Evolutionary conservation across 2,888 invertebrate species (phyloP), one percentile per base, ranked within the genome.

Genomic region (Lampropteryx suffumata): DNA sequence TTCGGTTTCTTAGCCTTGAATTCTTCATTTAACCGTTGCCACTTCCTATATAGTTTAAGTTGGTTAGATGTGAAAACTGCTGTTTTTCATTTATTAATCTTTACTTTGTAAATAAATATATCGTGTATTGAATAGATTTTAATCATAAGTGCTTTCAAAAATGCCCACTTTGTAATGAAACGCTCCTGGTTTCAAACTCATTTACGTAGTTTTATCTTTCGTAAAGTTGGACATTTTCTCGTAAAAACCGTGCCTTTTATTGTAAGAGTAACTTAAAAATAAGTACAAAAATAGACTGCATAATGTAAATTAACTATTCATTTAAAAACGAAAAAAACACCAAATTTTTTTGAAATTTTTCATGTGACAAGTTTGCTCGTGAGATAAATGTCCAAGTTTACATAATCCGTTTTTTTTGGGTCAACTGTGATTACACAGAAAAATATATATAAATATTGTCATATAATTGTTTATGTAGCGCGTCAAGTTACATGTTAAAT

Each of bases 191-290:
- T n/a, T n/a, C n/a, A n/a, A n/a, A n/a, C 27, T n/a, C 36, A n/a
- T 11, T 27, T 42, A 9, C 40, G 9, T 12, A n/a, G 17, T 28
- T 39, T 17, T 27, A 27, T 27, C 1, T 51, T 45, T 42, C 24
- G 52, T 47, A 30, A 41, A 52, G 39, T 52, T 43, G 52, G 52
- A 47, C 39, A 30, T 39, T 36, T 29, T 11, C n/a, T 30, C n/a
- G 11, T 24, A 29, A 29, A 35, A 24, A 27, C 42, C 10, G 52
- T 52, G 52, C 52, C 52, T 52, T 50, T 41, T 47, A 52, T 34
- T 29, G 34, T 41, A 48, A 48, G 35, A 44, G 10, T 45, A 35
- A 36, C 12, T 13, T 30, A 24, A 21, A 27, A 34, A 43, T 43
- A 34, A 28, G 27, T 43, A 34, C 4, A 10, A 11, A 14, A 17